These are phyloP conservation scores for Chelon labrosus DNA, from an alignment of 2,797 vertebrate genomes.

Conservation along the genomic window DNA sequence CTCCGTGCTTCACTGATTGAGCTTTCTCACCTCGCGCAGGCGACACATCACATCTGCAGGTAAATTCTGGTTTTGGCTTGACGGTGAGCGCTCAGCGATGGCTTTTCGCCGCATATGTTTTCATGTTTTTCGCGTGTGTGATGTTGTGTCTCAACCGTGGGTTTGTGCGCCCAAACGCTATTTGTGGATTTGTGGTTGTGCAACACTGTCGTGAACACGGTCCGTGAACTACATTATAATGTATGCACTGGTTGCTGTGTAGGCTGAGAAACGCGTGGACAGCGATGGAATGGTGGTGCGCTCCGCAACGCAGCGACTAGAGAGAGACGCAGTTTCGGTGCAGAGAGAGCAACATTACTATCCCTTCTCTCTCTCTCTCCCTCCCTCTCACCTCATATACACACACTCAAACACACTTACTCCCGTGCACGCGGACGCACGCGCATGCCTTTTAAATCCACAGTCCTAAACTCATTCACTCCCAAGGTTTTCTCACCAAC, in stretches of 20 bases:
- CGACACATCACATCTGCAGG: constrained; percentile 69
- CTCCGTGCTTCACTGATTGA: constrained; percentile 46
- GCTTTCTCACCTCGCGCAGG: constrained; percentile 56
- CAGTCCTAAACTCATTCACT: constrained; percentile 50
- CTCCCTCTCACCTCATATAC: constrained; percentile 44
- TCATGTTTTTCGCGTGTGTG: constrained; percentile 7
- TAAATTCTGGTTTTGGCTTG: constrained; percentile 35
- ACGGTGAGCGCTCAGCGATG: neutral
- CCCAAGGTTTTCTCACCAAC: constrained; percentile 20
- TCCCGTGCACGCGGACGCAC: constrained; percentile 46
- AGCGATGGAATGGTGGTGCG: constrained; percentile 76
- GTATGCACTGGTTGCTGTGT: constrained; percentile 74
- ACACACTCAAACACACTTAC: constrained; percentile 32
- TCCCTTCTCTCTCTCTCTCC: constrained; percentile 20
- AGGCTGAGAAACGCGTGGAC: constrained; percentile 80
- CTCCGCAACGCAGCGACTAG: constrained; percentile 72
- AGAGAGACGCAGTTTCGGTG: constrained; percentile 81
- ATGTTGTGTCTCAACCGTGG: constrained; percentile 11
- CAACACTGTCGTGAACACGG: constrained; percentile 68
- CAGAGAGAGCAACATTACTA: constrained; percentile 76
- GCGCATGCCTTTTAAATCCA: constrained; percentile 55
- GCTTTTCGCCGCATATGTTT: neutral
- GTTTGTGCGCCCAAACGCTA: constrained; percentile 9
- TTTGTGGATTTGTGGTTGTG: constrained; percentile 63
- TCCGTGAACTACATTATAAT: constrained; percentile 50